Evolutionary conservation across 37 sponge, comb jelly and placozoan genomes (phyloP).

Genomic region (Bolinopsis microptera): DNA sequence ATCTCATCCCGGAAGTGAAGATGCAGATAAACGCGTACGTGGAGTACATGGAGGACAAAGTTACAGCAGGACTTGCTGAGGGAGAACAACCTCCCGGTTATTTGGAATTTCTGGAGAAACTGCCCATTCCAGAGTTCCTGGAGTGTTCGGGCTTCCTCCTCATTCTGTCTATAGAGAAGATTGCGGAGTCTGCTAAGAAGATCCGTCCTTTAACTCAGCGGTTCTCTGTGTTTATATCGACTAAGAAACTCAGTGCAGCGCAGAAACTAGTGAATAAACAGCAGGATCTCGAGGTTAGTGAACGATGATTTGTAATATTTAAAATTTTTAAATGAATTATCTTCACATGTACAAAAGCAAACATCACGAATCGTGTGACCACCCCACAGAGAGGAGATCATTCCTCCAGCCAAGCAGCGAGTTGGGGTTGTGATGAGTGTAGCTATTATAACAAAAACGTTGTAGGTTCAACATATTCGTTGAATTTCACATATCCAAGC

Average conservation of each 20-base stretch:
- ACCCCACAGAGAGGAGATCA: too few species aligned
- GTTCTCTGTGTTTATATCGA: constrained; percentile 18
- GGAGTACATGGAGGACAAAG: neutral
- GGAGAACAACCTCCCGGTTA: neutral
- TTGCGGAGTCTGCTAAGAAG: constrained; percentile 16
- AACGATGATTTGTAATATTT: neutral
- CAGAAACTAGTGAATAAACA: constrained; percentile 16
- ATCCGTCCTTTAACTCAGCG: neutral
- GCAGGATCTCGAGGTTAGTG: constrained; percentile 21
- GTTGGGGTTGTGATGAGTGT: too few species aligned
- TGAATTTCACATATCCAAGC: too few species aligned
- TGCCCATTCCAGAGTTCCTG: constrained; percentile 10
- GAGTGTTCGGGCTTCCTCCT: constrained; percentile 33
- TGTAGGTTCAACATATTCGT: too few species aligned
- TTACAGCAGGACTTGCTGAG: too few species aligned
- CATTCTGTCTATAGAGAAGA: constrained; percentile 6
- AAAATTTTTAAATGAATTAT: neutral
- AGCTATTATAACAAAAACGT: too few species aligned
- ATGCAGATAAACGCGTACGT: neutral
- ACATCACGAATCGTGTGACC: too few species aligned
- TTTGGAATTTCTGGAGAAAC: neutral
- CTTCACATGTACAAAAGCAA: too few species aligned
- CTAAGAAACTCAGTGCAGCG: neutral
- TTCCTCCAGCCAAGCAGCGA: too few species aligned
- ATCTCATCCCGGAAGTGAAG: constrained; percentile 14